Conservation (phyloP, 2,888 invertebrate genomes). For the Agonum fuliginosum region DNA sequence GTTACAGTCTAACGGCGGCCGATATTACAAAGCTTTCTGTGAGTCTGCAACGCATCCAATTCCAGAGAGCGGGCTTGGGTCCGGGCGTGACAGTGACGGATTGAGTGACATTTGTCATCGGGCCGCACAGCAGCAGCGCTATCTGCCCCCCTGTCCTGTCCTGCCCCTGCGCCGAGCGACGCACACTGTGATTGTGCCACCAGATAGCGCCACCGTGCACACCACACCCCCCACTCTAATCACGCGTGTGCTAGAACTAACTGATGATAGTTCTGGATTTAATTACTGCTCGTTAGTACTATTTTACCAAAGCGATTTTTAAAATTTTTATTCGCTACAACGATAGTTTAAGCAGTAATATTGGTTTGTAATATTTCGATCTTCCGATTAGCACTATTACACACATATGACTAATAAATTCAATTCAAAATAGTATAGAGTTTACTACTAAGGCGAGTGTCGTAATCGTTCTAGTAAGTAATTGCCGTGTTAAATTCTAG, state of each 20-base stretch:
- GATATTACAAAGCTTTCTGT: constrained; percentile 74
- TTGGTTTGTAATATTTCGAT: too few relatives aligned
- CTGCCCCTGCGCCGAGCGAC: constrained; percentile 38
- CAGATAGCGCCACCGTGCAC: constrained; percentile 38
- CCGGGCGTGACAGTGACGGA: constrained; percentile 79
- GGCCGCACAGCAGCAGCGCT: constrained; percentile 73
- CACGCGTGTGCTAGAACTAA: not conserved
- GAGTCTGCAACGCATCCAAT: constrained; percentile 74
- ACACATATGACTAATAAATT: too few relatives aligned
- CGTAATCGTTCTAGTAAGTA: too few relatives aligned
- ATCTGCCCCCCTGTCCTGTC: constrained; percentile 65
- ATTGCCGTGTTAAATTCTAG: too few relatives aligned
- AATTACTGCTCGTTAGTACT: constrained; percentile 29
- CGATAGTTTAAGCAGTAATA: too few relatives aligned
- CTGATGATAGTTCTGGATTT: constrained; percentile 35
- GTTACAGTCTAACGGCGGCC: constrained; percentile 70
- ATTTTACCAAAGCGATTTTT: too few relatives aligned
- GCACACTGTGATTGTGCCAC: constrained; percentile 36
- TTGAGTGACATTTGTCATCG: constrained; percentile 83
- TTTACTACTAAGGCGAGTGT: too few relatives aligned
- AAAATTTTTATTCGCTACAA: too few relatives aligned
- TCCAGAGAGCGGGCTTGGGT: constrained; percentile 68
- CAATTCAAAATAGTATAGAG: too few relatives aligned
- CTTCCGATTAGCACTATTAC: too few relatives aligned
- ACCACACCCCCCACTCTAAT: too few relatives aligned